Conservation (phyloP, 2,113 vertebrate genomes). For the Plecotus auritus region DNA sequence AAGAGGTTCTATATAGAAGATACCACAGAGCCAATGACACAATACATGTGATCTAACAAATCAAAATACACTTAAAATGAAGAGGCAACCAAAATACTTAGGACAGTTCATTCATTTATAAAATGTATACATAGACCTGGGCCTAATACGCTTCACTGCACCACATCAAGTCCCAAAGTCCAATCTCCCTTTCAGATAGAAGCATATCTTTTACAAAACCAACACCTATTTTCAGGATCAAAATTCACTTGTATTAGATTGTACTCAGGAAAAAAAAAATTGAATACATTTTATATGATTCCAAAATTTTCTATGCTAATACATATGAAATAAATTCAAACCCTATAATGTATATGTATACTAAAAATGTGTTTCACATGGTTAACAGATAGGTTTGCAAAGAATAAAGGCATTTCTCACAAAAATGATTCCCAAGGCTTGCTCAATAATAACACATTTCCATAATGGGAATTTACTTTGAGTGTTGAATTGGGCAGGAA, state of each 20-base stretch:
- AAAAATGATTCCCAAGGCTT: conserved; percentile 58
- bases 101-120: conserved; percentile 59
- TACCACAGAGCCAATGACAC: conserved; percentile 64
- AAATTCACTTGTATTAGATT: conserved; percentile 60
- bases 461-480: conserved; percentile 58
- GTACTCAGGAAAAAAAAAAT: conserved; percentile 52
- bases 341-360: conserved; percentile 49
- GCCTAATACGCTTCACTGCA: conserved; percentile 73
- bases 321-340: conserved; percentile 68
- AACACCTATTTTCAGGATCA: conserved; percentile 61
- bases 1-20: conserved; percentile 71
- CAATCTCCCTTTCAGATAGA: conserved; percentile 68
- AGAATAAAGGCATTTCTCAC: conserved; percentile 51
- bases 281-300: conserved; percentile 62
- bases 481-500: conserved; percentile 14
- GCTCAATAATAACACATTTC: conserved; percentile 62
- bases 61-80: conserved; percentile 71
- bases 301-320: conserved; percentile 57
- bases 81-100: conserved; percentile 72
- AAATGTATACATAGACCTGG: conserved; percentile 51
- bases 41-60: conserved; percentile 34
- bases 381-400: conserved; percentile 57
- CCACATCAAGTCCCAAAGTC: conserved; percentile 63
- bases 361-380: conserved; percentile 32
- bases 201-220: conserved; percentile 34